A percentile compares a stretch with the other conserved stretches of the same genome.
phyloP scores from a whole-genome alignment of 2,888 invertebrate genomes.

The Trichacis sp. region DNA sequence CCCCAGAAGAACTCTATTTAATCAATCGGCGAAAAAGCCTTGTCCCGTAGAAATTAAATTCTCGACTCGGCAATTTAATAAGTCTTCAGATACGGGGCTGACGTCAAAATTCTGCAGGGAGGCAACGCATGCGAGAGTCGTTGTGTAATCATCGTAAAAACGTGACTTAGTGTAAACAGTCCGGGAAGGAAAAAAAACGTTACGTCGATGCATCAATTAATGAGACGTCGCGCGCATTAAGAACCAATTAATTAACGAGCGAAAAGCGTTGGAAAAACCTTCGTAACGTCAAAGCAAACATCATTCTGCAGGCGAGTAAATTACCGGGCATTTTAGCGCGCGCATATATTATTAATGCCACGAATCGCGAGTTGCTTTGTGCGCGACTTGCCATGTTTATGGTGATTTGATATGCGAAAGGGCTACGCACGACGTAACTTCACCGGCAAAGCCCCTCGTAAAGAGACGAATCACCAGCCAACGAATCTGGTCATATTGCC shows the following conservation, averaged over 20 bases:
- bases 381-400: conserved; percentile 26
- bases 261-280: neutral
- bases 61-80: neutral
- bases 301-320: too few species aligned
- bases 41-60: too few species aligned
- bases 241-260: neutral
- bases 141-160: conserved; percentile 1
- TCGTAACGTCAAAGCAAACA: too few species aligned
- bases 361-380: conserved; percentile 10
- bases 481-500: conserved; percentile 29
- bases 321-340: conserved; percentile 11
- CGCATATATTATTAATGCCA: conserved; percentile 13
- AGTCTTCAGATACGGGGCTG: neutral
- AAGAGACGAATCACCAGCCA: conserved; percentile 30
- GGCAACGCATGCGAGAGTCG: neutral
- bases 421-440: conserved; percentile 22
- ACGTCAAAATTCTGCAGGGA: neutral
- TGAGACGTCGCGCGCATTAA: neutral
- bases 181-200: neutral
- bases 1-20: too few species aligned
- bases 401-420: conserved; percentile 27
- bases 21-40: too few species aligned
- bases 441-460: conserved; percentile 28
- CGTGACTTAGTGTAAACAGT: neutral
- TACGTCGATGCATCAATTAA: neutral